Percentiles rank a stretch among this genome's conserved stretches.
Evolutionary conservation across 2,888 invertebrate species (phyloP).

Genomic region (Mechanitis mazaeus): DNA sequence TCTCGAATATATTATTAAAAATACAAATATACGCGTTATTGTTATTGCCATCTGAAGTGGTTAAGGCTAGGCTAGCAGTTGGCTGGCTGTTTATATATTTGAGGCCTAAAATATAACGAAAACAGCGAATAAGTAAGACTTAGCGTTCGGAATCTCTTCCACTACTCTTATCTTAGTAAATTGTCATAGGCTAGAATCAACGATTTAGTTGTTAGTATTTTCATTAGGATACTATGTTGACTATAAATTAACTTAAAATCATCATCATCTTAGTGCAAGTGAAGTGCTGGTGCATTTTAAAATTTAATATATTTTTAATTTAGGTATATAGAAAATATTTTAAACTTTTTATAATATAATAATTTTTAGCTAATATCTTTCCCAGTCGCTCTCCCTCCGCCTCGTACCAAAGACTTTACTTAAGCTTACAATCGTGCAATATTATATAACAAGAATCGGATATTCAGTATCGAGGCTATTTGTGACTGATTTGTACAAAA

Average conservation of each 20-base stretch:
- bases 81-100: not conserved
- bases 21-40: no score
- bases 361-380: not conserved
- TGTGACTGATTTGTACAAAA: constrained; percentile 2
- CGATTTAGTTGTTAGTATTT: not conserved
- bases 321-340: constrained; percentile 5
- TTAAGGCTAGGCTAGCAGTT: not conserved
- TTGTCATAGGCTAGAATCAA: not conserved
- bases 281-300: no score
- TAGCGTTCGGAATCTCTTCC: constrained; percentile 3
- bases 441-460: not conserved
- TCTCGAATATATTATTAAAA: no score
- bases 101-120: not conserved
- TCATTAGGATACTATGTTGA: no score
- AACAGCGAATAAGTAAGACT: constrained; percentile 1
- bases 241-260: not conserved
- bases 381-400: not conserved
- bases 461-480: not conserved
- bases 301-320: not conserved
- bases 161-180: not conserved
- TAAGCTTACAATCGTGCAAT: no score
- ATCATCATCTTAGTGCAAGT: no score
- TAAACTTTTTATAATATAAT: not conserved
- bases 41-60: no score
- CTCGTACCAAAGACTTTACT: no score